A percentile compares a stretch with the other conserved stretches of the same genome.
phyloP scores from a whole-genome alignment of 2,113 vertebrate genomes.

The Melanerpes aurifrons region DNA sequence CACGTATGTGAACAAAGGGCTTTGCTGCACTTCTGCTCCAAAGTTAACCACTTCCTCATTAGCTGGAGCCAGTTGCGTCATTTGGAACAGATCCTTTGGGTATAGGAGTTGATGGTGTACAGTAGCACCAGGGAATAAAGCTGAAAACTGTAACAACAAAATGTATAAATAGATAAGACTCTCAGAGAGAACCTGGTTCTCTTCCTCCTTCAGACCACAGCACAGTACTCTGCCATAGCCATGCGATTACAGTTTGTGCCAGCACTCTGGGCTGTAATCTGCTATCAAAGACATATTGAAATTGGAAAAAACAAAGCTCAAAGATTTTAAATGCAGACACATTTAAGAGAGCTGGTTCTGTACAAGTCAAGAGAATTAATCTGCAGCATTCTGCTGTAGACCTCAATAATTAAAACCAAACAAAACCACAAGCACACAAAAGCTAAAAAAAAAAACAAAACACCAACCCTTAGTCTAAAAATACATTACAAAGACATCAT shows the following conservation, averaged over 20 bases:
- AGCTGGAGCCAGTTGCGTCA: constrained; percentile 39
- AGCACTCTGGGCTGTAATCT: not conserved
- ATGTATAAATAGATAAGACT: constrained; percentile 27
- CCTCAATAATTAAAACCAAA: not conserved
- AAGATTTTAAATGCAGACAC: not conserved
- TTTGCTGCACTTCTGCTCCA: constrained; percentile 15
- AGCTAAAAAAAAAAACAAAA: not conserved
- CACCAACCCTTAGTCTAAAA: not conserved
- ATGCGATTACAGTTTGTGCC: accelerated
- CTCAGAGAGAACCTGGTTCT: not conserved
- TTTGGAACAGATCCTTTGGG: constrained; percentile 2
- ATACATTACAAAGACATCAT: not conserved
- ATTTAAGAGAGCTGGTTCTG: not conserved
- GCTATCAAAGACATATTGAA: not conserved
- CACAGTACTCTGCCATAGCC: not conserved
- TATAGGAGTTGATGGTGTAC: constrained; percentile 6
- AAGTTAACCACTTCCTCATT: constrained; percentile 57
- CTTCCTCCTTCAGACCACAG: not conserved
- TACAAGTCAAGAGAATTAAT: not conserved
- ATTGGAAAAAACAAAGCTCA: not conserved
- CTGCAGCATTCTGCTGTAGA: not conserved
- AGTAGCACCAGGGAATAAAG: constrained; percentile 46
- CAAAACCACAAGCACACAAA: not conserved
- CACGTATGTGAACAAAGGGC: not conserved
- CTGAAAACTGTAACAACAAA: constrained; percentile 9